These are phyloP conservation scores for Delichon dasypus DNA, from an alignment of 2,797 vertebrate genomes.

Conservation along the genomic window DNA sequence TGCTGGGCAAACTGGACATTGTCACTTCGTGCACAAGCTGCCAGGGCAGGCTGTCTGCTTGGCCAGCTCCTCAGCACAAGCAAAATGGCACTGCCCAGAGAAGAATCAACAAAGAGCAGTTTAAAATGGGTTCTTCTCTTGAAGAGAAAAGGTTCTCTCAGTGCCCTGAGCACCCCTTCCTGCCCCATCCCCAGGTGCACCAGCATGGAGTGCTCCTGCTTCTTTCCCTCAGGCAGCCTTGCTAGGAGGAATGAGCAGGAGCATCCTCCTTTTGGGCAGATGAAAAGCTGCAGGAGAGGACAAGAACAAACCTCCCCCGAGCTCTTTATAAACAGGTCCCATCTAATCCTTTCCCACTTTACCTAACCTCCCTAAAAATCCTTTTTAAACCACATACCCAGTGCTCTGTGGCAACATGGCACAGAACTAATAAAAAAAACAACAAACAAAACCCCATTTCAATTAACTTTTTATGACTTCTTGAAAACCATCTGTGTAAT, in stretches of 20 bases:
- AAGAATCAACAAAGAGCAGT: neutral
- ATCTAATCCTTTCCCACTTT: neutral
- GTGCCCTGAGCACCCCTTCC: neutral
- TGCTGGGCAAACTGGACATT: neutral
- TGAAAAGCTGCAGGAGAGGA: neutral
- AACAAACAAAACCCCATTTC: neutral
- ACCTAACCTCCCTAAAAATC: neutral
- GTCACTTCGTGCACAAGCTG: neutral
- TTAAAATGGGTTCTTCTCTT: neutral
- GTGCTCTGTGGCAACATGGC: neutral
- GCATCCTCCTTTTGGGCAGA: neutral
- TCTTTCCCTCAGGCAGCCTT: neutral
- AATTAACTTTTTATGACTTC: conserved; percentile 68
- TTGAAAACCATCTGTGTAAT: conserved; percentile 52
- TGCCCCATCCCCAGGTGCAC: too few species aligned
- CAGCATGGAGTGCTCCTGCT: accelerated
- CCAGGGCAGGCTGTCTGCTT: neutral
- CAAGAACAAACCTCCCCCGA: neutral
- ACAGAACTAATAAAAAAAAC: neutral
- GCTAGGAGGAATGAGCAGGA: neutral
- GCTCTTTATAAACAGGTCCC: neutral
- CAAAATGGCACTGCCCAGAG: neutral
- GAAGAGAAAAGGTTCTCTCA: neutral
- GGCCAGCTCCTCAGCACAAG: neutral
- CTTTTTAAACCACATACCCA: neutral